Conservation (phyloP, 2,113 vertebrate species). For the Anser brachyrhynchus region DNA sequence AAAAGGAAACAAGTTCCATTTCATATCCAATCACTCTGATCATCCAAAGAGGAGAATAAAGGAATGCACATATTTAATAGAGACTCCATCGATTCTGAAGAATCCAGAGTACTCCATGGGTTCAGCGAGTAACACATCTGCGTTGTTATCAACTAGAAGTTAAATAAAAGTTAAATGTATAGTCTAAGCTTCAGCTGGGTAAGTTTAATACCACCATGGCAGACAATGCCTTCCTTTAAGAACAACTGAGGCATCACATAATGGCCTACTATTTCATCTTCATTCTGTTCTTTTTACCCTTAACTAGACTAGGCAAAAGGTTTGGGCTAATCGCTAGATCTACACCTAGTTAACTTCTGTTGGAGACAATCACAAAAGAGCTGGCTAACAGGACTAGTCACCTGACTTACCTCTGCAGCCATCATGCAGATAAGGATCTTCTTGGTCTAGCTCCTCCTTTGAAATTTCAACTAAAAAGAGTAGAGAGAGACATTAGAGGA, state of each 20-base stretch:
- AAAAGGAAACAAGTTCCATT: background rate
- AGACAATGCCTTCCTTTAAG: background rate
- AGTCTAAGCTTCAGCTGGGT: background rate
- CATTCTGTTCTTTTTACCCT: background rate
- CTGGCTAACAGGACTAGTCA: background rate
- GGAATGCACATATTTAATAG: background rate
- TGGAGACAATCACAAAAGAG: background rate
- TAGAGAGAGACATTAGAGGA: background rate
- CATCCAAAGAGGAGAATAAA: background rate
- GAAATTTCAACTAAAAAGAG: constrained; percentile 61
- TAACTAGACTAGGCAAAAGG: background rate
- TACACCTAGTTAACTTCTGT: background rate
- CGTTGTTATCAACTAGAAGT: background rate
- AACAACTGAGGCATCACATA: background rate
- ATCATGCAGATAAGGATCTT: constrained; percentile 83
- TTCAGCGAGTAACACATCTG: background rate
- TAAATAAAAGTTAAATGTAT: background rate
- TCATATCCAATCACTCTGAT: background rate
- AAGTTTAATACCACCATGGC: background rate
- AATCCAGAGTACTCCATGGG: background rate
- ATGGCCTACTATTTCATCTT: background rate
- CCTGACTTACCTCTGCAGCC: constrained; percentile 82
- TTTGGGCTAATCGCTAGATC: constrained; percentile 9
- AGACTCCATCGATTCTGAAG: background rate
- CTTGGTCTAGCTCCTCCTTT: constrained; percentile 72